phyloP scores from a whole-genome alignment of 2,888 invertebrate species.

The Ophion obscuratus region DNA sequence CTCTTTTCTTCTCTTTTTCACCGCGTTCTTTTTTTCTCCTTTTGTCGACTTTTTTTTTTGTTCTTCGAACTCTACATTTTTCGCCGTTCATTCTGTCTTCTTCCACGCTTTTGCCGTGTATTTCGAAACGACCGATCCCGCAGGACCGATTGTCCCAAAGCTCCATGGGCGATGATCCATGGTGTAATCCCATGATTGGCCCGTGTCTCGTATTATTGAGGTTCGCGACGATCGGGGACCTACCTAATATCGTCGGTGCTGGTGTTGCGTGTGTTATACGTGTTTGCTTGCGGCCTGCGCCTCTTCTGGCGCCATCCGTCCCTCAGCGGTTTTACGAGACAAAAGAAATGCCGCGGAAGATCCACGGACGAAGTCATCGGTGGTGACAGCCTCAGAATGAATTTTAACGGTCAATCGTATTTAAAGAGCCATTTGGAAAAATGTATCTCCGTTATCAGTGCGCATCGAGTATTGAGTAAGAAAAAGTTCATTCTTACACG shows the following conservation, averaged over 20 bases:
- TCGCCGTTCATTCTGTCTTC: conserved; percentile 62
- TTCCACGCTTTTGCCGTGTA: conserved; percentile 26
- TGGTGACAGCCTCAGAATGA: too few relatives aligned
- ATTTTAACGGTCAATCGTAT: too few relatives aligned
- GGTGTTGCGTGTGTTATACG: background rate
- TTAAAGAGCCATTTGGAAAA: too few relatives aligned
- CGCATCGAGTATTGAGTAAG: too few relatives aligned
- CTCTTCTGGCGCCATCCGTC: conserved; percentile 2
- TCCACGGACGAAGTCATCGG: too few relatives aligned
- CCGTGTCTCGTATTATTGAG: conserved; percentile 14
- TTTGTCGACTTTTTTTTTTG: conserved; percentile 54
- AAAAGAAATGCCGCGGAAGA: conserved; percentile 28
- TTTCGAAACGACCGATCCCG: conserved; percentile 51
- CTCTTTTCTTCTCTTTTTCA: conserved; percentile 55
- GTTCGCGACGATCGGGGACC: conserved; percentile 30
- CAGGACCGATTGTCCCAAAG: conserved; percentile 47
- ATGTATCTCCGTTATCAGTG: too few relatives aligned
- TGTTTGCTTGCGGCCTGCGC: background rate
- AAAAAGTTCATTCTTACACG: too few relatives aligned
- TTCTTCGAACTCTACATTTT: conserved; percentile 61
- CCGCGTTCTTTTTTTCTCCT: conserved; percentile 55
- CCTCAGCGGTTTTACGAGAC: conserved; percentile 5
- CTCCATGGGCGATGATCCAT: conserved; percentile 57
- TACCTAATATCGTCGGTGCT: background rate
- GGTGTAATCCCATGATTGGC: conserved; percentile 69